Base-by-base conservation (phyloP, 2,113 vertebrate species). In the Paracanthobrama guichenoti region DNA sequence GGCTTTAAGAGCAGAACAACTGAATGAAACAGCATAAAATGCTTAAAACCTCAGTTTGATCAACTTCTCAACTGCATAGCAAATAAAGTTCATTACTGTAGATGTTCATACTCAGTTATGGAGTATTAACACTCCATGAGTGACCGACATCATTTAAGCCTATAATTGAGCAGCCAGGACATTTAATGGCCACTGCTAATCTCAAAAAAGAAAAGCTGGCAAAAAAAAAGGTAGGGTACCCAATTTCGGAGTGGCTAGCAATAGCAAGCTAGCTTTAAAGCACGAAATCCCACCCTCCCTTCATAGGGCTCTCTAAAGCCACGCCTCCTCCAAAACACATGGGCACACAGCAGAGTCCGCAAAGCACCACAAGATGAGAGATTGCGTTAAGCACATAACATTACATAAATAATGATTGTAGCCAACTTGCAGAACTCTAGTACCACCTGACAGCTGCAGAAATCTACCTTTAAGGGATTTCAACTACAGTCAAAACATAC, bases 71-170 rank as follows among this genome's bases (percentile, higher is more conserved):
- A 74, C 13, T 26, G n/a, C 20, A 42, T 48, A 42, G 79, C 44
- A 50, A 28, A 42, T 6, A 48, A 44, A 20, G 53, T 55, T 74
- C 73, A 67, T 14, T 39, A 50, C 14, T 50, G 48, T 16, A 53
- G 42, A 10, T 39, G 10, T 57, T 69, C 74, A 57, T 20, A 20
- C 20, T n/a, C n/a, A 53, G 57, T 79, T 39, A 11, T 50, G 57
- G 44, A 46, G 28, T 8, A 62, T 79, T 20, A 64, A 46, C 57
- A 44, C 22, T 26, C 16, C 28, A 76, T 39, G 81, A 42, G 76
- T 64, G 73, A 77, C 85, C 81, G 20, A 86, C 20, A 83, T 86
- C 55, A 42, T 62, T 46, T 86, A 83, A 82, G 81, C 73, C 62
- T 42, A 22, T 71, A 55, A 86, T 44, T 60, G 31, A 69, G 26